Conservation (phyloP, 2,888 invertebrate species). For the Cheilosia impressa region DNA sequence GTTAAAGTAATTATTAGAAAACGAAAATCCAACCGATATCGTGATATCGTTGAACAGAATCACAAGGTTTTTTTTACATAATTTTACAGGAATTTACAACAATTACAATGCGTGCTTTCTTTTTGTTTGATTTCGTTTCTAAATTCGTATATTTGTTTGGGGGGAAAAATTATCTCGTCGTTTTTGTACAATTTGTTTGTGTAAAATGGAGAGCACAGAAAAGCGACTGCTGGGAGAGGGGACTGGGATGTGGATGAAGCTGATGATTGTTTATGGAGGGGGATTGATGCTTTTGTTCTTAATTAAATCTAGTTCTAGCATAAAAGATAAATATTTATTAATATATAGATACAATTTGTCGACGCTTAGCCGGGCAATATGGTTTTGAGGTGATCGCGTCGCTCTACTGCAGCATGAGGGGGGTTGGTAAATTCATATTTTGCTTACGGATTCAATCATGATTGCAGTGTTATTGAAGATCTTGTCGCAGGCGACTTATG, state of each 20-base stretch:
- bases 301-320: constrained; percentile 65
- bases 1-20: constrained; percentile 32
- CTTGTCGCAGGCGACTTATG: too few species aligned
- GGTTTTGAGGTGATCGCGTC: constrained; percentile 28
- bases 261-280: not conserved
- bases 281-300: constrained; percentile 14
- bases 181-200: constrained; percentile 54
- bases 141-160: constrained; percentile 50
- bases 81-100: constrained; percentile 73
- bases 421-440: not conserved
- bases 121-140: constrained; percentile 34
- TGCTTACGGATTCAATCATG: too few species aligned
- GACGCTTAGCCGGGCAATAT: constrained; percentile 49
- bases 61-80: constrained; percentile 69
- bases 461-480: too few species aligned
- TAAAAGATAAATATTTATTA: constrained; percentile 64
- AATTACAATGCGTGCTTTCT: constrained; percentile 46
- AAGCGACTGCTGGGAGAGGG: constrained; percentile 1
- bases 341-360: constrained; percentile 67
- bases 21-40: constrained; percentile 63
- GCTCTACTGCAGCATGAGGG: not conserved
- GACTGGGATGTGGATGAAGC: not conserved
- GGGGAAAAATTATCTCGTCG: constrained; percentile 21
- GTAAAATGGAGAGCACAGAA: constrained; percentile 25
- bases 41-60: constrained; percentile 68